Evolutionary conservation across 1,140 invertebrate species (phyloP), one percentile per base, ranked within the genome.

Genomic region (Drosophila equinoxialis): DNA sequence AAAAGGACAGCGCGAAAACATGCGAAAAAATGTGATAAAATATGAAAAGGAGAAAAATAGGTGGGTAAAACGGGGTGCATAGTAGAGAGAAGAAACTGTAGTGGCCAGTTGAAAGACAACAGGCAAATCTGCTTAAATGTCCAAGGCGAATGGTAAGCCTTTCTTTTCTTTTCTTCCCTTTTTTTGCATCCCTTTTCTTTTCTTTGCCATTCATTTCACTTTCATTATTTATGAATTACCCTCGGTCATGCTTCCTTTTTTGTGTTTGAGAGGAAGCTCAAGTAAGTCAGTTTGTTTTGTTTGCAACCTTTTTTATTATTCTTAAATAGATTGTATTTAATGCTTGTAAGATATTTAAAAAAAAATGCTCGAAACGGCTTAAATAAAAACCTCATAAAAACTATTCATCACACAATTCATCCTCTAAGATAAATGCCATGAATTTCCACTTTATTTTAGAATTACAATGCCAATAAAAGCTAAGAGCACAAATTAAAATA

Each of bases 101-200:
- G 59, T 58, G 62, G 51, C 48, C 69, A 65, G 71, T 74, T 70
- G 63, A 68, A 75, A 79, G 79, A 86, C 84, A 87, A 79, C 75
- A 79, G 66, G 72, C 76, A 87, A 87, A 87, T 87, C 83, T 89
- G 86, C 83, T 87, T 87, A 87, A 87, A 77, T 87, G 81, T 87
- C 76, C 77, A 42, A 59, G 57, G 65, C 84, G 72, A 87, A 79
- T 82, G 51, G 75, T 87, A 86, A 87, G 83, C 84, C 84, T 83
- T 89, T 83, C 73, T 75, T 59, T 82, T 67, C 45, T 37, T 64
- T 48, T 48, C 20, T 83, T 83, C 20, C 7, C 73, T 69, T 57
- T 79, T 23, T 67, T 30, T 30, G 30, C 64, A 60, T 61, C 60
- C 65, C 54, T 20, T 64, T 48, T 26, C 30, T 23, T 51, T 51